These are phyloP conservation scores for Dexiosoma caninum DNA, from an alignment of 2,888 invertebrate genomes.

Conservation along the genomic window DNA sequence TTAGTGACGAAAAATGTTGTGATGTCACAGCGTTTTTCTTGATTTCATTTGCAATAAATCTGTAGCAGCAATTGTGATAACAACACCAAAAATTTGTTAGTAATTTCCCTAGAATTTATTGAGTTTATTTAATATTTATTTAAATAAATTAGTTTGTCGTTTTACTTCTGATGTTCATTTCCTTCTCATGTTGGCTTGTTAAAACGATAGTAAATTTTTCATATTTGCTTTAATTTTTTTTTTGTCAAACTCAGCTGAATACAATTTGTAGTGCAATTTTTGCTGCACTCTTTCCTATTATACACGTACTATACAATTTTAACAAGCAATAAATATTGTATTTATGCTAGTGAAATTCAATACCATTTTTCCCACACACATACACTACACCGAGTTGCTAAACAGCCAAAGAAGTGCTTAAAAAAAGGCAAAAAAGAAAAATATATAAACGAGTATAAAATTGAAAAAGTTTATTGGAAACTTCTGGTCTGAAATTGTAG, in stretches of 20 bases:
- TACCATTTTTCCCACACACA: slow-evolving; percentile 57
- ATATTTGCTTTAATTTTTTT: not conserved
- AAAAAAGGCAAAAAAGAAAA: not conserved
- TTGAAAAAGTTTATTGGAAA: slow-evolving; percentile 56
- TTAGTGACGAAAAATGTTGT: too few species aligned
- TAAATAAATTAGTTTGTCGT: slow-evolving; percentile 48
- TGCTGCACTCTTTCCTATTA: too few species aligned
- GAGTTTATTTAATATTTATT: slow-evolving; percentile 51
- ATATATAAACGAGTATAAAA: slow-evolving; percentile 6
- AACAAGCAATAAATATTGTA: slow-evolving; percentile 65
- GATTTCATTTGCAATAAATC: too few species aligned
- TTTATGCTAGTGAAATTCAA: slow-evolving; percentile 58
- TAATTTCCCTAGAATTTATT: slow-evolving; percentile 36
- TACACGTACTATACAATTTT: slow-evolving; percentile 45
- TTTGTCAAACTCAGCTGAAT: slow-evolving; percentile 45
- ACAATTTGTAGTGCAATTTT: slow-evolving; percentile 16
- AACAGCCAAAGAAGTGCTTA: slow-evolving; percentile 19
- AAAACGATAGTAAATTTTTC: slow-evolving; percentile 37
- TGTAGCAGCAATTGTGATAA: not conserved
- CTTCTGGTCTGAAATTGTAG: slow-evolving; percentile 35
- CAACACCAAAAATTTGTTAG: slow-evolving; percentile 19
- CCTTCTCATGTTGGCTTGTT: slow-evolving; percentile 25
- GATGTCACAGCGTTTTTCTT: too few species aligned
- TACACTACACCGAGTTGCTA: slow-evolving; percentile 17
- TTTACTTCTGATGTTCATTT: slow-evolving; percentile 30